Conservation (phyloP, 2,888 invertebrate genomes). For the Drosophila incognita region DNA sequence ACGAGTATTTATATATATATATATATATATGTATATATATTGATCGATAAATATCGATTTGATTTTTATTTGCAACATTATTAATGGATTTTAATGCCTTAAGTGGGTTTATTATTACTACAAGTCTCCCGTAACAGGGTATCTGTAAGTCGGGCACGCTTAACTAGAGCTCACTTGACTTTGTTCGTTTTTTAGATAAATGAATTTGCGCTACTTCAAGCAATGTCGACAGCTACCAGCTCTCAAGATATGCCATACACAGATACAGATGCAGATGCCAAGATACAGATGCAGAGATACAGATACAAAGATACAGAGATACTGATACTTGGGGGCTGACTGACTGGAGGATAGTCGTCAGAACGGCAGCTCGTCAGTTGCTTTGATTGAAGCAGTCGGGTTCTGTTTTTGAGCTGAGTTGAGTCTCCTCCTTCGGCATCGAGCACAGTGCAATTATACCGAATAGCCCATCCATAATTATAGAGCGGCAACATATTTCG, state of each 20-base stretch:
- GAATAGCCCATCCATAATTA: slow-evolving; percentile 83
- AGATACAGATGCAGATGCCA: slow-evolving; percentile 40
- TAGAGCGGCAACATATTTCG: slow-evolving; percentile 83
- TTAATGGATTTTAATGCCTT: background rate
- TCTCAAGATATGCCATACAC: slow-evolving; percentile 15
- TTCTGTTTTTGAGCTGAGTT: slow-evolving; percentile 4
- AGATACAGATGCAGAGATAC: slow-evolving; percentile 42
- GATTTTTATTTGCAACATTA: background rate
- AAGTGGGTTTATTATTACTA: too few relatives aligned
- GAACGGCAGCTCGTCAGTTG: slow-evolving; percentile 71
- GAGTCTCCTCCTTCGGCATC: slow-evolving; percentile 11
- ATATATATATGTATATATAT: too few relatives aligned
- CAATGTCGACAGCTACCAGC: slow-evolving; percentile 65
- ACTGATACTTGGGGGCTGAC: slow-evolving; percentile 27
- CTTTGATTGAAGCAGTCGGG: slow-evolving; percentile 74
- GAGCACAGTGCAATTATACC: slow-evolving; percentile 81
- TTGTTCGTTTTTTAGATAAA: slow-evolving; percentile 71
- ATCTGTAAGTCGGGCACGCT: background rate
- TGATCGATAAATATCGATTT: background rate
- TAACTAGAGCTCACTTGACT: slow-evolving; percentile 13
- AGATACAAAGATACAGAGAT: slow-evolving; percentile 37
- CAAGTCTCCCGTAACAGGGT: background rate
- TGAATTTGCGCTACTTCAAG: slow-evolving; percentile 77
- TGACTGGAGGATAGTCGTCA: slow-evolving; percentile 45
- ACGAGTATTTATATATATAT: too few relatives aligned